A percentile compares a stretch with the other conserved stretches of the same genome.
phyloP scores from a whole-genome alignment of 1,140 invertebrate species.

The Epicauta chinensis region DNA sequence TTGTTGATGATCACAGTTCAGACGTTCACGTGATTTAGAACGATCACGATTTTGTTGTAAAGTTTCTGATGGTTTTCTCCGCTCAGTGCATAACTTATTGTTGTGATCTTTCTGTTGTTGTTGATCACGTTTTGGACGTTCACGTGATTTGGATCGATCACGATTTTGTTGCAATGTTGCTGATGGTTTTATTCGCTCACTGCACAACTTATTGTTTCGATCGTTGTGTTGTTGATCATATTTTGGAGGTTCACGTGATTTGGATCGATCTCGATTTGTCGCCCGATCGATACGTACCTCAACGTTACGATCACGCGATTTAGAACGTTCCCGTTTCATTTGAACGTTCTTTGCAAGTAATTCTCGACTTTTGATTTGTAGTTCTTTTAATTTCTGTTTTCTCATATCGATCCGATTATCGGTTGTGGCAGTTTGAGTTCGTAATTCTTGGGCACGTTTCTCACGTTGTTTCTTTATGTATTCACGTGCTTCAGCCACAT shows the following conservation, averaged over 20 bases:
- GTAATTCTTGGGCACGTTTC: slow-evolving; percentile 28
- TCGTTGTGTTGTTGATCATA: too few species aligned
- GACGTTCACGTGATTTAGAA: too few species aligned
- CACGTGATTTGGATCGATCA: too few species aligned
- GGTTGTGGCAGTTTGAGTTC: slow-evolving; percentile 20
- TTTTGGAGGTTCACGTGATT: slow-evolving; percentile 2
- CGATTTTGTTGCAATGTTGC: too few species aligned
- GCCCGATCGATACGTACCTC: slow-evolving; percentile 1
- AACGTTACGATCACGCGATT: slow-evolving; percentile 13
- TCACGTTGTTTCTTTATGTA: slow-evolving; percentile 38
- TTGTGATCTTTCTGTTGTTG: too few species aligned
- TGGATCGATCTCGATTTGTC: slow-evolving; percentile 1
- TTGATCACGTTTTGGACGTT: too few species aligned
- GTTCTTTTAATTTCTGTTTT: slow-evolving; percentile 36
- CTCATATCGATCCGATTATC: slow-evolving; percentile 26
- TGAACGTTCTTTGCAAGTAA: slow-evolving; percentile 33
- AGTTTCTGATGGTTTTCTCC: too few species aligned
- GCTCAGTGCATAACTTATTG: too few species aligned
- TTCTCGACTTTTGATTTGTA: slow-evolving; percentile 34
- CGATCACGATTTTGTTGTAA: too few species aligned
- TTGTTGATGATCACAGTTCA: too few species aligned
- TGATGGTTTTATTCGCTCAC: too few species aligned
- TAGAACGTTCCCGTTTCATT: slow-evolving; percentile 28
- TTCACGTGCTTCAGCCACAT: slow-evolving; percentile 31
- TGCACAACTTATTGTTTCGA: too few species aligned